A percentile compares a stretch with the other conserved stretches of the same genome.
phyloP scores from a whole-genome alignment of 1,140 invertebrate species.

The Caenorhabditis inopinata region DNA sequence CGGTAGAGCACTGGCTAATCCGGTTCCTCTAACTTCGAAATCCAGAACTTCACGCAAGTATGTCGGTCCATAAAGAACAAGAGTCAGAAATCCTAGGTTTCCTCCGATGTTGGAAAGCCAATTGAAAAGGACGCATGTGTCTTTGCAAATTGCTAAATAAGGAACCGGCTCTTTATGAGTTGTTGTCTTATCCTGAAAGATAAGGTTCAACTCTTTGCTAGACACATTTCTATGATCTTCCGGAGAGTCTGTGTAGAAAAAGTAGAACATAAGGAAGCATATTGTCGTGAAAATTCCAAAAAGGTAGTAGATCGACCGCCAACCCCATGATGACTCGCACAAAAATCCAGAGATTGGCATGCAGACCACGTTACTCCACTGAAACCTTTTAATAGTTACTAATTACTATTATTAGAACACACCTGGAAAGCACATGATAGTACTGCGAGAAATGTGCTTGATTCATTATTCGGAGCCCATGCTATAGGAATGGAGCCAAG shows the following conservation, averaged over 20 bases:
- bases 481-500: conserved; percentile 26
- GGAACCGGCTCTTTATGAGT: conserved; percentile 45
- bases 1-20: conserved; percentile 58
- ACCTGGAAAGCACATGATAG: conserved; percentile 46
- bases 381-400: not conserved
- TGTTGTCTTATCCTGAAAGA: conserved; percentile 4
- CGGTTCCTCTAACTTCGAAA: conserved; percentile 53
- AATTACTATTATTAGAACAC: not conserved
- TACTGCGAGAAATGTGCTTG: conserved; percentile 37
- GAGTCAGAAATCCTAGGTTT: conserved; percentile 52
- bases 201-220: conserved; percentile 18
- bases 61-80: conserved; percentile 51
- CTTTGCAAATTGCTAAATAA: conserved; percentile 48
- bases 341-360: conserved; percentile 56
- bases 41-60: conserved; percentile 57
- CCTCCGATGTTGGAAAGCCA: conserved; percentile 49
- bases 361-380: conserved; percentile 38
- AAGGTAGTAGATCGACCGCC: conserved; percentile 51
- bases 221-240: conserved; percentile 39
- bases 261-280: conserved; percentile 50
- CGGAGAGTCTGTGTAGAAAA: conserved; percentile 53
- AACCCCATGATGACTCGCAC: conserved; percentile 48
- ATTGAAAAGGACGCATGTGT: conserved; percentile 47
- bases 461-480: conserved; percentile 42
- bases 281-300: conserved; percentile 47